Percentiles rank a stretch among this genome's conserved stretches.
phyloP scores from a whole-genome alignment of 2,797 vertebrate species.

The Odontamblyopus lacepedii region DNA sequence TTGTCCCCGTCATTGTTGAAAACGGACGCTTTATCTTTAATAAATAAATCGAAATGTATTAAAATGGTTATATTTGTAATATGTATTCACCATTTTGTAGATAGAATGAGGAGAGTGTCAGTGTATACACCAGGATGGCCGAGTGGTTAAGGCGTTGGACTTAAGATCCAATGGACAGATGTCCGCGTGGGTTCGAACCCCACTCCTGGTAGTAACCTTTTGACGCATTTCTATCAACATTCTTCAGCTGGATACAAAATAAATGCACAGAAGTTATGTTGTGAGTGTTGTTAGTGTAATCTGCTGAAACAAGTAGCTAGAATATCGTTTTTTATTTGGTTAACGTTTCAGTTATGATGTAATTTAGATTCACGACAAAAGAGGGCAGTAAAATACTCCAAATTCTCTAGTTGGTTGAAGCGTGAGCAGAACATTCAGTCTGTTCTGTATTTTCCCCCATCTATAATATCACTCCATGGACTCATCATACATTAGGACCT shows the following conservation, averaged over 20 bases:
- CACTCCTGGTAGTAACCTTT: constrained; percentile 79
- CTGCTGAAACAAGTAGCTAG: background rate
- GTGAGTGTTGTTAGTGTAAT: background rate
- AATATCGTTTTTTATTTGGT: no score
- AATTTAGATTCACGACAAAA: constrained; percentile 24
- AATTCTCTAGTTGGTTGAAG: background rate
- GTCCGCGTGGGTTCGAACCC: constrained; percentile 89
- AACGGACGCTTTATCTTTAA: no score
- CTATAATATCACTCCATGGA: no score
- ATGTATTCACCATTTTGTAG: background rate
- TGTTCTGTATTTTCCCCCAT: background rate
- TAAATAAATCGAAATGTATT: no score
- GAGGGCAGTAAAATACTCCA: constrained; percentile 42
- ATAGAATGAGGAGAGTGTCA: rapidly evolving
- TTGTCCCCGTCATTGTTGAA: no score
- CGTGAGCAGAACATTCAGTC: background rate
- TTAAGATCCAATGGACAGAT: constrained; percentile 88
- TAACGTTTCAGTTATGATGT: background rate
- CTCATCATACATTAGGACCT: no score
- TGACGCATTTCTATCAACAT: background rate
- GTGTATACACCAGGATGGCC: constrained; percentile 81
- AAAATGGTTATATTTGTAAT: no score
- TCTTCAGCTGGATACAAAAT: background rate
- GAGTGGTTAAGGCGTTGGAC: constrained; percentile 90
- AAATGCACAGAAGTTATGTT: background rate